phyloP scores from a whole-genome alignment of 2,113 vertebrate species.

The Pelobates fuscus region DNA sequence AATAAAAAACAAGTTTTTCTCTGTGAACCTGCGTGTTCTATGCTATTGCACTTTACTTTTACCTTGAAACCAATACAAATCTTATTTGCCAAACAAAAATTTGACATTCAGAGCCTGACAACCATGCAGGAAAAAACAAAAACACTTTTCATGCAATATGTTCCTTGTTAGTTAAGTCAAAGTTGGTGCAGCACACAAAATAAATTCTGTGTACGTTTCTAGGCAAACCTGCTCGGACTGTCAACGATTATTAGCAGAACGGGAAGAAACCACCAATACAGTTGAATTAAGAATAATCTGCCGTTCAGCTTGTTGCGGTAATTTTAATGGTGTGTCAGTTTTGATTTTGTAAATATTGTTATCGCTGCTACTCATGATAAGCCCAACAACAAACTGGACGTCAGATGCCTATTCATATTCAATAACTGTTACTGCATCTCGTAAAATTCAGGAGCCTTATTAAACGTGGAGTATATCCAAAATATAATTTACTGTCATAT shows the following conservation, averaged over 20 bases:
- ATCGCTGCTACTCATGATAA: slow-evolving; percentile 1
- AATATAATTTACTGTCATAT: no score
- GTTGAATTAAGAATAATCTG: neutral
- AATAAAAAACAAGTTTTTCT: no score
- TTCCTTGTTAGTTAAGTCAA: neutral
- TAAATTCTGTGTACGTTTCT: neutral
- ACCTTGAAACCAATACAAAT: no score
- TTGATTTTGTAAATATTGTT: slow-evolving; percentile 13
- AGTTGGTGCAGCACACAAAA: neutral
- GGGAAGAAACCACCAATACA: neutral
- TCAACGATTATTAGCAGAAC: neutral
- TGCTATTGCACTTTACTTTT: no score
- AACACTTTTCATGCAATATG: neutral
- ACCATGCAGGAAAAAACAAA: neutral
- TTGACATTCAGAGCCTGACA: no score
- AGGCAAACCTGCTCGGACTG: neutral
- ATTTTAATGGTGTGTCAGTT: slow-evolving; percentile 9
- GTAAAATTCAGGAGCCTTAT: no score
- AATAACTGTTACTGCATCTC: no score
- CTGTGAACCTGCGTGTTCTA: no score
- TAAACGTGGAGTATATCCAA: no score
- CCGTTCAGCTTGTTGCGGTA: neutral
- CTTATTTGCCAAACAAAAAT: no score
- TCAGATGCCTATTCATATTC: no score
- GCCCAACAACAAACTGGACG: neutral